Conservation (phyloP, 1,140 invertebrate genomes). For the Nomia melanderi region DNA sequence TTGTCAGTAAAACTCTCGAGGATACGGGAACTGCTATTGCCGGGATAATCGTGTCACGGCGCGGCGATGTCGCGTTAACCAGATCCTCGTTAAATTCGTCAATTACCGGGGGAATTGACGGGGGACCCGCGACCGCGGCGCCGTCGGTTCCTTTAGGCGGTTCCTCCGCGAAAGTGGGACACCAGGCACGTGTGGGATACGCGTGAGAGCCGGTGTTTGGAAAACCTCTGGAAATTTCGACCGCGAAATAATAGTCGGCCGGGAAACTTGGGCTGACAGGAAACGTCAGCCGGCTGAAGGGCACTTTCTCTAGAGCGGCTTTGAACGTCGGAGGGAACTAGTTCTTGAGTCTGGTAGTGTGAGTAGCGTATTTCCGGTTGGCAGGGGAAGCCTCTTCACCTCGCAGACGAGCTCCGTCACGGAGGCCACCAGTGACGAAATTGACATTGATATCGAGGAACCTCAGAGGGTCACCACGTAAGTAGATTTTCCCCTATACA, state of each 20-base stretch:
- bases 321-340: slow-evolving; percentile 44
- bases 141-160: background rate
- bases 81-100: background rate
- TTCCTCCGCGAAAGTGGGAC: no score
- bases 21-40: background rate
- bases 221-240: slow-evolving; percentile 32
- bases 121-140: background rate
- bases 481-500: slow-evolving; percentile 66
- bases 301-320: slow-evolving; percentile 56
- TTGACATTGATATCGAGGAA: slow-evolving; percentile 86
- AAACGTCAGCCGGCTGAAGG: slow-evolving; percentile 36
- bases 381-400: slow-evolving; percentile 82
- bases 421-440: slow-evolving; percentile 87
- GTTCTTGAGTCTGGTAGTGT: slow-evolving; percentile 62
- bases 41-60: background rate
- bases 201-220: background rate
- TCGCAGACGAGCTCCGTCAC: slow-evolving; percentile 87
- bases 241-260: background rate
- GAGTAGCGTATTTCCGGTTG: slow-evolving; percentile 74
- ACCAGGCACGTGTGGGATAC: background rate
- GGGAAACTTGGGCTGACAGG: slow-evolving; percentile 46
- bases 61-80: background rate
- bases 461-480: slow-evolving; percentile 86
- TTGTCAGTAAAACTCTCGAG: no score
- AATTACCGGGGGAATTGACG: background rate